Conservation (phyloP, 2,888 invertebrate species). For the Drosophila suboccidentalis region DNA sequence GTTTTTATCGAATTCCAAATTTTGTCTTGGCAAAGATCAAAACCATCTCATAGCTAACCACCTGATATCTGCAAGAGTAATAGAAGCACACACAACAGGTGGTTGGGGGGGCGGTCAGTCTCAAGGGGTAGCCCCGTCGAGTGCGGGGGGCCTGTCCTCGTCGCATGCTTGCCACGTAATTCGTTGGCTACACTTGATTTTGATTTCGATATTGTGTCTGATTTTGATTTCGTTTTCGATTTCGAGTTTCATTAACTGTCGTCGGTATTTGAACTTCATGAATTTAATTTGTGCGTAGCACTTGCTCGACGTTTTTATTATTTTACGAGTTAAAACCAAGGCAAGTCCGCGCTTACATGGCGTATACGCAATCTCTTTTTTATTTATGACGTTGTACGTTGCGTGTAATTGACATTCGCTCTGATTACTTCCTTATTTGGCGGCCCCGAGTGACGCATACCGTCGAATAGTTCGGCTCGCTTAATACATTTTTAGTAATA, state of each 20-base stretch:
- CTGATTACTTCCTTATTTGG: slow-evolving; percentile 73
- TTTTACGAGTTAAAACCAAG: slow-evolving; percentile 49
- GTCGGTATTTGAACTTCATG: slow-evolving; percentile 64
- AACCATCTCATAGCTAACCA: background rate
- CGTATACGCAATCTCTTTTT: slow-evolving; percentile 65
- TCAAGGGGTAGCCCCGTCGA: slow-evolving; percentile 17
- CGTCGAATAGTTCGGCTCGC: slow-evolving; percentile 15
- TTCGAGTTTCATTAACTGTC: slow-evolving; percentile 36
- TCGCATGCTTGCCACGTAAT: slow-evolving; percentile 66
- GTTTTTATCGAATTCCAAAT: background rate
- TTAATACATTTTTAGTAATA: background rate
- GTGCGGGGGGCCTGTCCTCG: slow-evolving; percentile 50
- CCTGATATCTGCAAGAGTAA: slow-evolving; percentile 4
- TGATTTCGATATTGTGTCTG: slow-evolving; percentile 23
- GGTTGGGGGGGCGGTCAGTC: slow-evolving; percentile 32
- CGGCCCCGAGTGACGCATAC: slow-evolving; percentile 33
- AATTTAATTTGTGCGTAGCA: slow-evolving; percentile 68
- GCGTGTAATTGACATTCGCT: slow-evolving; percentile 75
- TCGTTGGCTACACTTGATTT: slow-evolving; percentile 60
- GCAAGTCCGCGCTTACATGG: slow-evolving; percentile 64
- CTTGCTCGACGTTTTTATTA: slow-evolving; percentile 36
- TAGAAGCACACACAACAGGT: slow-evolving; percentile 12
- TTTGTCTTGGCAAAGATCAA: background rate
- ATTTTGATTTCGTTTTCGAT: slow-evolving; percentile 35
- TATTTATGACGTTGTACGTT: slow-evolving; percentile 52